Evolutionary conservation across 2,888 invertebrate species (phyloP), one percentile per base, ranked within the genome.

Genomic region (Apotomis turbidana): DNA sequence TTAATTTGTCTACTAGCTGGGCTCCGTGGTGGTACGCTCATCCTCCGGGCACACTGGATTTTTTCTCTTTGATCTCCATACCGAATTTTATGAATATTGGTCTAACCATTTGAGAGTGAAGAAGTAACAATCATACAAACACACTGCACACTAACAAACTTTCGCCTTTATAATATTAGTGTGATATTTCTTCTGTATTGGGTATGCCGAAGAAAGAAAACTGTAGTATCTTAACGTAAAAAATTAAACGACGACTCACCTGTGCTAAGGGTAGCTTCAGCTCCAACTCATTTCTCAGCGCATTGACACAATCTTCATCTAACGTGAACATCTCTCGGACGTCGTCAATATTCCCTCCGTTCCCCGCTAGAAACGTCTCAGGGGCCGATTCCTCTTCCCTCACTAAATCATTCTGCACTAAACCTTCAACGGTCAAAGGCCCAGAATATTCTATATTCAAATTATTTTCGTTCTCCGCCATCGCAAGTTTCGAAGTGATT

Each of bases 181-280:
- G 15, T 15, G 15, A 15, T 15, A 15, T 15, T 15, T 15, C 15
- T 15, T 15, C 15, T 15, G 15, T 15, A 15, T 15, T 1, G 15
- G 15, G 15, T 15, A 15, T 15, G 15, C 15, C 15, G 15, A 15
- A 15, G 15, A 15, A 15, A 15, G 15, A 15, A n/a, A n/a, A n/a
- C 5, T 49, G 9, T 9, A 9, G 41, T 6, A 49, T 49, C 9
- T 49, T 2, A 49, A 49, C 4, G 5, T 10, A 8, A 55, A 55
- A 27, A 57, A 57, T 52, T 27, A 15, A 44, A 64, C 5, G 15
- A 12, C 38, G 46, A 79, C 83, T 85, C 78, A 95, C 95, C 88
- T 96, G 96, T 61, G 96, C 96, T 73, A 95, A 93, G 9, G 96
- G 96, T 76, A 96, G 89, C 85, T 96, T 96, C 78, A 95, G 94